phyloP scores from a whole-genome alignment of 2,797 vertebrate genomes.

The Anguilla anguilla region DNA sequence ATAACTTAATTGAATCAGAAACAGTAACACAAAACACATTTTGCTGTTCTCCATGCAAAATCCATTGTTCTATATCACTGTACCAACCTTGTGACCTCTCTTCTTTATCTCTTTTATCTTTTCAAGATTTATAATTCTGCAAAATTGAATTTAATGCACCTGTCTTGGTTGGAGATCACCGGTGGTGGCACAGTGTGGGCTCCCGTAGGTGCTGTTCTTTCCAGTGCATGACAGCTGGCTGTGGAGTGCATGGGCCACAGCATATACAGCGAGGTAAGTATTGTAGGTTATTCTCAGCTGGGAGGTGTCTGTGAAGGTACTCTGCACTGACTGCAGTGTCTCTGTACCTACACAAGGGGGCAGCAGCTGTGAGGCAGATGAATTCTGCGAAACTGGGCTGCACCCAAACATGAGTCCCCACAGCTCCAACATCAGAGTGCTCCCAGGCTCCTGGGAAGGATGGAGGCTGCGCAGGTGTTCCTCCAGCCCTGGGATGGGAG shows the following conservation, averaged over 20 bases:
- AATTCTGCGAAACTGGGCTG: conserved; percentile 29
- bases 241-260: conserved; percentile 69
- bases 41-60: neutral
- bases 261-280: conserved; percentile 73
- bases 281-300: conserved; percentile 67
- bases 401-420: conserved; percentile 69
- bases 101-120: neutral
- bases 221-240: conserved; percentile 60
- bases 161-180: conserved; percentile 56
- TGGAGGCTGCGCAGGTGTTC: conserved; percentile 60
- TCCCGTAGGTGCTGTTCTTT: conserved; percentile 26
- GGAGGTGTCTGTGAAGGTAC: conserved; percentile 63
- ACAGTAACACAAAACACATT: neutral
- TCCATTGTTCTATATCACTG: neutral
- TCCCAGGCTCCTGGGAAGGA: conserved; percentile 54
- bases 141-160: conserved; percentile 46
- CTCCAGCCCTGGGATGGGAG: conserved; percentile 65
- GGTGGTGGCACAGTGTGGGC: conserved; percentile 34
- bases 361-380: conserved; percentile 12
- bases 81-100: neutral
- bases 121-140: neutral
- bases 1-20: no score
- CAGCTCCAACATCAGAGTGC: conserved; percentile 61
- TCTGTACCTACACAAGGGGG: conserved; percentile 65
- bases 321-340: conserved; percentile 55